These are phyloP conservation scores for Monopterus albus DNA, from an alignment of 2,113 vertebrate species.

Conservation along the genomic window DNA sequence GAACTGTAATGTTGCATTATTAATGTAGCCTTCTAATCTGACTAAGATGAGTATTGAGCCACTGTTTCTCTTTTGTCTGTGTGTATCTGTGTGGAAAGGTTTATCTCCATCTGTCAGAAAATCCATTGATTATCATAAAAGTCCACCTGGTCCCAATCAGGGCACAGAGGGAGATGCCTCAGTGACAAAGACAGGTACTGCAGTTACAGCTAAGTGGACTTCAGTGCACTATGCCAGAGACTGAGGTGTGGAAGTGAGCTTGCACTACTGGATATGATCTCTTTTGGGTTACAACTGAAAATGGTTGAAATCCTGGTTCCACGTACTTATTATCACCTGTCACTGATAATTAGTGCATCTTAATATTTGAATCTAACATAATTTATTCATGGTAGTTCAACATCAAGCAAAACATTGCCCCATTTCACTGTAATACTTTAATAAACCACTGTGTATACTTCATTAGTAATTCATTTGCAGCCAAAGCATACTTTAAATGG, in stretches of 20 bases:
- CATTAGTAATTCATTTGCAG: not conserved
- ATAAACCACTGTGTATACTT: not conserved
- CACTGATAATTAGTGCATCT: conserved; percentile 31
- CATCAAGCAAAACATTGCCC: too few relatives aligned
- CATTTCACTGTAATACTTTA: not conserved
- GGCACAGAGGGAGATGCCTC: conserved; percentile 34
- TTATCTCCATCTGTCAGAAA: conserved; percentile 49
- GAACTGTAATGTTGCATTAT: not conserved
- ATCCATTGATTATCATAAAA: conserved; percentile 38
- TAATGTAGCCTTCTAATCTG: not conserved
- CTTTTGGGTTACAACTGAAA: not conserved
- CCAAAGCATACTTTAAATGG: not conserved
- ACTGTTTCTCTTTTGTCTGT: conserved; percentile 20
- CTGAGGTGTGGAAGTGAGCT: conserved; percentile 6
- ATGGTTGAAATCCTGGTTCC: not conserved
- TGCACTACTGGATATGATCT: not conserved
- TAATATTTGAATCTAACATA: conserved; percentile 57
- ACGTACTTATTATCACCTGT: not conserved
- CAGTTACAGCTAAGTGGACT: conserved; percentile 1
- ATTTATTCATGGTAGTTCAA: conserved; percentile 15
- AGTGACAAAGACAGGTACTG: conserved; percentile 60
- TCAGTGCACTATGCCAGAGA: conserved; percentile 6
- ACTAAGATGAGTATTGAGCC: not conserved
- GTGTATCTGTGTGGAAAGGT: conserved; percentile 52
- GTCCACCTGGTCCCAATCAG: conserved; percentile 29